Percentiles rank a stretch among this genome's conserved stretches.
Conservation (phyloP, 2,888 invertebrate species). For the Eledona agricola region DNA sequence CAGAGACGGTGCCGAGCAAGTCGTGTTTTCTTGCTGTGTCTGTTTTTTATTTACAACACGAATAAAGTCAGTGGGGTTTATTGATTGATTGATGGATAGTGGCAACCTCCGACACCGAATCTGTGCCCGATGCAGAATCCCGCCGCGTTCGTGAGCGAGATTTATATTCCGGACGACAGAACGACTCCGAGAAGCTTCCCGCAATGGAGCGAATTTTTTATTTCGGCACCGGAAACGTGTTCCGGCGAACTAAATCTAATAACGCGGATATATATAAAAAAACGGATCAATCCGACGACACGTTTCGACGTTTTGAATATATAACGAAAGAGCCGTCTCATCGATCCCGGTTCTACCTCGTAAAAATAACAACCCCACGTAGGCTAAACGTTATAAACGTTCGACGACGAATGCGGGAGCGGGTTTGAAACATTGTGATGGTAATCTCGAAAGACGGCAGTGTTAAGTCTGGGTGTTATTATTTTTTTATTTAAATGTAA, state of each 20-base stretch:
- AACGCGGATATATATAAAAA: constrained; percentile 9
- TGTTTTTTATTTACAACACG: constrained; percentile 9
- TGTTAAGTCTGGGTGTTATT: constrained; percentile 16
- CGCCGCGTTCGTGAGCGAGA: constrained; percentile 16
- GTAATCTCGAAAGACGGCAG: constrained; percentile 8
- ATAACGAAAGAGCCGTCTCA: not conserved
- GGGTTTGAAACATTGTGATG: constrained; percentile 9
- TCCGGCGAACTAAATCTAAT: constrained; percentile 12
- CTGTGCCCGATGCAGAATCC: constrained; percentile 21
- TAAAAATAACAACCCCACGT: constrained; percentile 15
- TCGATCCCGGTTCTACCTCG: constrained; percentile 6
- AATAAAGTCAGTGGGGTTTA: constrained; percentile 9
- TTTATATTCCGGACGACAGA: constrained; percentile 25
- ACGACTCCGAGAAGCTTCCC: constrained; percentile 21
- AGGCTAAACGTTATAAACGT: constrained; percentile 13
- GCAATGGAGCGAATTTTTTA: constrained; percentile 14
- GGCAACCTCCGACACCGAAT: constrained; percentile 23
- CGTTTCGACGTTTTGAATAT: not conserved
- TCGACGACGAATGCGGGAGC: constrained; percentile 8
- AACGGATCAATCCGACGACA: constrained; percentile 10
- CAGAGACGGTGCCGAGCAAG: too few species aligned
- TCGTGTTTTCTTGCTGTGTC: too few species aligned
- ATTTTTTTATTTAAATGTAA: constrained; percentile 29
- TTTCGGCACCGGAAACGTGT: constrained; percentile 9
- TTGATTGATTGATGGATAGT: constrained; percentile 30